These are phyloP conservation scores for Ianthella basta DNA, from an alignment of 37 sponge, comb jelly and placozoan species.

Conservation along the genomic window DNA sequence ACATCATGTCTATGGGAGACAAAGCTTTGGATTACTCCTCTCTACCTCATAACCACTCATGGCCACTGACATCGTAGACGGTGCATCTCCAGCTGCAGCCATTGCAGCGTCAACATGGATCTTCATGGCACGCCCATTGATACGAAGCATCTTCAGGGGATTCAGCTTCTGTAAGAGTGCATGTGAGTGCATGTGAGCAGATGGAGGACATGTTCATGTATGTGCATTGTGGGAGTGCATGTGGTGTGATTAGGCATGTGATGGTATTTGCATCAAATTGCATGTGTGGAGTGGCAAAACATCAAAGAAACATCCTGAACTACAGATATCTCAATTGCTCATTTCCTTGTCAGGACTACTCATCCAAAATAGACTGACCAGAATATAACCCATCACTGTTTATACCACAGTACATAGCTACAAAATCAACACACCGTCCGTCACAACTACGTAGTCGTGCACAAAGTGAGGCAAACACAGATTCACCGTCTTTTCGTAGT, in stretches of 20 bases:
- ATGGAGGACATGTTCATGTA: neutral
- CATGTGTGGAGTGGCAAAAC: too few relatives aligned
- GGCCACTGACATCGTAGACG: constrained; percentile 65
- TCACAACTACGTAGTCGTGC: neutral
- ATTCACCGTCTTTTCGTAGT: constrained; percentile 84
- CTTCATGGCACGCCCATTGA: constrained; percentile 60
- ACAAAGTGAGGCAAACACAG: neutral
- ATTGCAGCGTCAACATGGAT: constrained; percentile 73
- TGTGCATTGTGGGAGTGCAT: too few relatives aligned
- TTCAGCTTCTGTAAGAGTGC: constrained; percentile 56
- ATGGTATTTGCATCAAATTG: too few relatives aligned
- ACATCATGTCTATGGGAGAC: too few relatives aligned
- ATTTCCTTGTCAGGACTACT: neutral
- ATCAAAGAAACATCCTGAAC: too few relatives aligned
- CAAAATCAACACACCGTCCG: neutral
- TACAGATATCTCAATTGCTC: too few relatives aligned
- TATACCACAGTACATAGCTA: neutral
- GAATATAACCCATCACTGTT: too few relatives aligned
- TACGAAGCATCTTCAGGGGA: constrained; percentile 70
- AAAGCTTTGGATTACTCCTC: too few relatives aligned
- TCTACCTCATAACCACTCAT: neutral
- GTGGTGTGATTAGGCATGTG: too few relatives aligned
- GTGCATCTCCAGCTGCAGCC: constrained; percentile 45
- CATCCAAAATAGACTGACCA: neutral
- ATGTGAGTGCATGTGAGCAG: neutral